Evolutionary conservation across 2,888 invertebrate species (phyloP).

Genomic region (Drosophila quinaria): DNA sequence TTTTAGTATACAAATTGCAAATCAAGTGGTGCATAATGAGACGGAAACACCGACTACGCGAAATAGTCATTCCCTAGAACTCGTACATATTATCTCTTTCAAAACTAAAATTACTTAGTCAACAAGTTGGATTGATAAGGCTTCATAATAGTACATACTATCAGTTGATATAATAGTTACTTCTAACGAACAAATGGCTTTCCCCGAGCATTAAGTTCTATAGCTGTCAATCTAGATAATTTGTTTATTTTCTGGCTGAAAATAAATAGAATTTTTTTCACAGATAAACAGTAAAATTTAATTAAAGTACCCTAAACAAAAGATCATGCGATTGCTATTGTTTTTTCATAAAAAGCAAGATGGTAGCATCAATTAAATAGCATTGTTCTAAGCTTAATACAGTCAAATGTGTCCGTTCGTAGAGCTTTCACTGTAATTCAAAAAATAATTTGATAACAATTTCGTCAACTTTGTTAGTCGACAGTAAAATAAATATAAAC

Average conservation of each 20-base stretch:
- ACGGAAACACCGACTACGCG: constrained; percentile 1
- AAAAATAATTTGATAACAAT: constrained; percentile 18
- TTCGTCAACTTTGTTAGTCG: constrained; percentile 3
- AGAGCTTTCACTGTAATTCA: constrained; percentile 13
- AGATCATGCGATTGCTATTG: background rate
- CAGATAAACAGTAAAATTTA: background rate
- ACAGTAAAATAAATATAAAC: constrained; percentile 11
- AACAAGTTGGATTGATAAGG: constrained; percentile 11
- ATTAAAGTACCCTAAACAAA: background rate
- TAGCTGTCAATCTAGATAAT: background rate
- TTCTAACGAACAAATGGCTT: background rate
- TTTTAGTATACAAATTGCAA: constrained; percentile 5
- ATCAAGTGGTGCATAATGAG: background rate
- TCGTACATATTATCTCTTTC: constrained; percentile 1
- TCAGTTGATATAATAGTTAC: background rate
- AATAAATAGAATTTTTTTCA: no score
- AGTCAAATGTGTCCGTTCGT: constrained; percentile 1
- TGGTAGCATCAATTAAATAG: no score
- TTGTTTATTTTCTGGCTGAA: no score
- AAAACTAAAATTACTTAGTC: constrained; percentile 1
- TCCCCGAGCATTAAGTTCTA: background rate
- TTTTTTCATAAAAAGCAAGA: background rate
- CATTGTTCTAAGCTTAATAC: no score
- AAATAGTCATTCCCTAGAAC: constrained; percentile 8
- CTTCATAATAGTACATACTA: background rate